A percentile compares a stretch with the other conserved stretches of the same genome.
These are phyloP conservation scores for Sorex araneus DNA, from an alignment of 2,113 vertebrate genomes.

Conservation along the genomic window DNA sequence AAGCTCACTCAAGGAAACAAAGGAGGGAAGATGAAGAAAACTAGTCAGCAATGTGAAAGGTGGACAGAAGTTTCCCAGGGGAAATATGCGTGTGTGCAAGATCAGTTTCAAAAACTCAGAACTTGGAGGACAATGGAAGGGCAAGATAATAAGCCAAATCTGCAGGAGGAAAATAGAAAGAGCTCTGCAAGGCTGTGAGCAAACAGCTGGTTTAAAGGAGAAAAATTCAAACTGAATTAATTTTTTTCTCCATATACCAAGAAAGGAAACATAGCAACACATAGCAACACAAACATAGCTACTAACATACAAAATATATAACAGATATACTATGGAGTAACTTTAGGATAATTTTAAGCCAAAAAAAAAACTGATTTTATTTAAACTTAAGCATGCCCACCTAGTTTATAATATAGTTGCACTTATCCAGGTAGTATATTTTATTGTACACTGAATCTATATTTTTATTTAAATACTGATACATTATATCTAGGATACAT, in stretches of 20 bases:
- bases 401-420: not conserved
- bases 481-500: not conserved
- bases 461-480: not conserved
- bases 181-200: not conserved
- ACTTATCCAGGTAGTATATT: not conserved
- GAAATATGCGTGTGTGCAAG: constrained; percentile 6
- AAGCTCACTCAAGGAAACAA: constrained; percentile 55
- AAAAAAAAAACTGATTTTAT: not conserved
- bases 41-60: constrained; percentile 53
- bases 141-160: constrained; percentile 52
- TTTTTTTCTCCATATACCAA: not conserved
- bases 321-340: not conserved
- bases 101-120: constrained; percentile 64
- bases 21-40: constrained; percentile 56
- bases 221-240: not conserved
- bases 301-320: not conserved
- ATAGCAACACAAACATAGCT: too few species aligned
- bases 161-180: constrained; percentile 7
- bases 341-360: constrained; percentile 34
- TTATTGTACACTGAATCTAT: constrained; percentile 6
- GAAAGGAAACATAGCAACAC: not conserved
- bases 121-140: constrained; percentile 63
- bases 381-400: not conserved
- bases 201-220: constrained; percentile 28
- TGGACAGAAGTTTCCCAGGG: constrained; percentile 49